Base-by-base conservation (phyloP, 2,113 vertebrate genomes). In the Menura novaehollandiae region DNA sequence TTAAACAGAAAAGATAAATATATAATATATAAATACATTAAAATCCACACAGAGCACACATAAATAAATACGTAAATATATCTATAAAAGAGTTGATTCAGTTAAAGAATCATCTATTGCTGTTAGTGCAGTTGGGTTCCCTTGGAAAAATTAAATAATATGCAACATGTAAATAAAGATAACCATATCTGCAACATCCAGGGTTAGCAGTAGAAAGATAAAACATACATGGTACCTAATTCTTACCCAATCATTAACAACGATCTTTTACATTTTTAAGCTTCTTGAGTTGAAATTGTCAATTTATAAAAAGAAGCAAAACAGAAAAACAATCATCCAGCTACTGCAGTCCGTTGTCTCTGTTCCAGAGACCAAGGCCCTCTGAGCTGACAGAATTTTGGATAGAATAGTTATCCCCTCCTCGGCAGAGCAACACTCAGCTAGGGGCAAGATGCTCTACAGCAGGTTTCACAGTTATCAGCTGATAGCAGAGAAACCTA, bases 401-500 rank as follows among this genome's bases (percentile, higher is more conserved):
- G 46, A 59, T 22, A 37, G 68, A 88, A 58, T 7, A 80, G 13
- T 46, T 81, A 67, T 67, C 9, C 18, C 9, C 26, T 89, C 41
- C 47, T 87, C 11, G 0, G 47, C 41, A 74, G 26, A 91, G 33
- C 73, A 89, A 15, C 60, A 32, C 39, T 75, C 64, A 67, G 28
- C 59, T 62, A 59, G 49, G 69, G 88, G 60, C 62, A 93, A 67
- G 85, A 52, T 72, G 52, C 62, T 89, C 77, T n/a, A 33, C 49
- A 75, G 56, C 0, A 1, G n/a, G 24, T 88, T 93, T 94, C 88
- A 43, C 63, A 90, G 71, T 90, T 88, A 83, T 77, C 67, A 85
- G 58, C 52, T 79, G 74, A 85, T 47, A 93, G 62, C 62, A 95
- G 71, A 79, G 75, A 73, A 92, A 91, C 60, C 84, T 92, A 77